Conservation (phyloP, 2,797 vertebrate genomes). For the Trematomus bernacchii region DNA sequence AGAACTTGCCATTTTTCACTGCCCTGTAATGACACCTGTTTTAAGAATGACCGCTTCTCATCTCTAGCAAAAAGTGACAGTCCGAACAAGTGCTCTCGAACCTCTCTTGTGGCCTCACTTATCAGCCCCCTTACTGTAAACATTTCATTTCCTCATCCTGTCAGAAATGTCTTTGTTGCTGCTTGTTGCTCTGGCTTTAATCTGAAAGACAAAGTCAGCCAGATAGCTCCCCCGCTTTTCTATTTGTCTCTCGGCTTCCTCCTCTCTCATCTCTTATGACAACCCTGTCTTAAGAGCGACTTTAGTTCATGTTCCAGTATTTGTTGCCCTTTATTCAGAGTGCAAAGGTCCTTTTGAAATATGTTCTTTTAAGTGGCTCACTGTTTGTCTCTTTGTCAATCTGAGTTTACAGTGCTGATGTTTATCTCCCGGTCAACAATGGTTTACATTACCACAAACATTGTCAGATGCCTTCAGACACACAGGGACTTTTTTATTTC, state of each 20-base stretch:
- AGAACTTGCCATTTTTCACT: constrained; percentile 67
- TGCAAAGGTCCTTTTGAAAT: constrained; percentile 65
- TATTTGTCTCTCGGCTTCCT: constrained; percentile 74
- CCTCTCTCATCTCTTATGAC: constrained; percentile 70
- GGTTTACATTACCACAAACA: constrained; percentile 86
- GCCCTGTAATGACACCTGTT: constrained; percentile 70
- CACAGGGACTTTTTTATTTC: constrained; percentile 35
- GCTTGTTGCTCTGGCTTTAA: constrained; percentile 82
- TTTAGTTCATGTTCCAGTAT: constrained; percentile 68
- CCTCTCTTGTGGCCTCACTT: constrained; percentile 68
- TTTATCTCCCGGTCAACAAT: constrained; percentile 85
- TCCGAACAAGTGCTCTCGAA: constrained; percentile 68
- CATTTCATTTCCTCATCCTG: constrained; percentile 89
- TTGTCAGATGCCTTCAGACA: constrained; percentile 71
- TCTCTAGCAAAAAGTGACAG: constrained; percentile 68
- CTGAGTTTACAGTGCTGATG: constrained; percentile 83
- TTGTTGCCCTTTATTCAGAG: constrained; percentile 60
- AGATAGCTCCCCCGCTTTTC: constrained; percentile 67
- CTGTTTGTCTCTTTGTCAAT: constrained; percentile 73
- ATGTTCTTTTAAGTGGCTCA: constrained; percentile 65
- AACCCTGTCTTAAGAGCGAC: constrained; percentile 68
- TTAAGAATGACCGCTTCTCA: constrained; percentile 61
- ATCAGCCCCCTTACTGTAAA: constrained; percentile 78
- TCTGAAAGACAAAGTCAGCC: constrained; percentile 87
- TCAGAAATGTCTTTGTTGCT: constrained; percentile 82